phyloP scores from a whole-genome alignment of 1,140 invertebrate species.

The Penaeus chinensis region DNA sequence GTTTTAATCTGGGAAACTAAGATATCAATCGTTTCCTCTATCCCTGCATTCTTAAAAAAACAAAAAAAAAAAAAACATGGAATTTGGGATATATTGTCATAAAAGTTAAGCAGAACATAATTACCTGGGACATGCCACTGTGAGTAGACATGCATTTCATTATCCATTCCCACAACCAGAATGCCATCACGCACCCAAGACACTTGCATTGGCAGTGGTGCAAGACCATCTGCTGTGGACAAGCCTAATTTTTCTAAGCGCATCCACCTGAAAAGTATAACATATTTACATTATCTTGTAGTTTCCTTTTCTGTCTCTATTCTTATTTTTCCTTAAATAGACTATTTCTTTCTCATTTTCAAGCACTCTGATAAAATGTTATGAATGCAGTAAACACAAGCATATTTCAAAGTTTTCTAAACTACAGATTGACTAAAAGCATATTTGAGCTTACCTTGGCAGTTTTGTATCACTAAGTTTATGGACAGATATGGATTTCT shows the following conservation, averaged over 20 bases:
- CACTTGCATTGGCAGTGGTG: constrained; percentile 96
- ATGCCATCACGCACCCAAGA: constrained; percentile 99
- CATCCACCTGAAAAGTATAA: constrained; percentile 83
- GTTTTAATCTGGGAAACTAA: too few species aligned
- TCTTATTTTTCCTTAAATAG: neutral
- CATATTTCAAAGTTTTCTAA: too few species aligned
- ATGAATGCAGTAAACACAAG: too few species aligned
- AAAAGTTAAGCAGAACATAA: neutral
- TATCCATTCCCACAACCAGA: constrained; percentile 98
- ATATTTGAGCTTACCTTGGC: constrained; percentile 28
- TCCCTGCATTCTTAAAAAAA: too few species aligned
- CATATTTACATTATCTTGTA: constrained; percentile 74
- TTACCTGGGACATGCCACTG: constrained; percentile 82
- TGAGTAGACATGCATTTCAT: constrained; percentile 99
- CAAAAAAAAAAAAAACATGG: too few species aligned
- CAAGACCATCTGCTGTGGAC: constrained; percentile 93
- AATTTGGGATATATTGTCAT: too few species aligned
- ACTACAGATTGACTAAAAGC: neutral
- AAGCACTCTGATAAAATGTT: too few species aligned
- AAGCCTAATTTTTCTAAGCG: constrained; percentile 91
- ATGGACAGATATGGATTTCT: constrained; percentile 75
- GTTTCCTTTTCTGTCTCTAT: neutral
- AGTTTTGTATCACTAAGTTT: constrained; percentile 46
- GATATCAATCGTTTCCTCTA: too few species aligned
- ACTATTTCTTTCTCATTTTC: too few species aligned